A percentile compares a stretch with the other conserved stretches of the same genome.
These are phyloP conservation scores for Xyrauchen texanus DNA, from an alignment of 2,113 vertebrate species.

Conservation along the genomic window DNA sequence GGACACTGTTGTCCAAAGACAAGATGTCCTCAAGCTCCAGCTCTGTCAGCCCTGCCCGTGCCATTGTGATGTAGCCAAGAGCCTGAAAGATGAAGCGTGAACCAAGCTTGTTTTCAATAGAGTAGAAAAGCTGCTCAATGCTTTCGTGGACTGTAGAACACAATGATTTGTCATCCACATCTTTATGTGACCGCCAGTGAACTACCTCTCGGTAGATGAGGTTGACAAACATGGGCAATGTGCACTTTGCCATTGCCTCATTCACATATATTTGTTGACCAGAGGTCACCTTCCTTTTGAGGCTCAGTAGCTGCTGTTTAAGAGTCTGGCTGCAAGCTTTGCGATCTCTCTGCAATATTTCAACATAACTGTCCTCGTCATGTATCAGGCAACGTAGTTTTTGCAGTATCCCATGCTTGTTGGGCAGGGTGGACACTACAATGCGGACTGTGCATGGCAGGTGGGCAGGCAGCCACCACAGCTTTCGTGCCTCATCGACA, in stretches of 20 bases:
- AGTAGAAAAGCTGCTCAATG: conserved; percentile 95
- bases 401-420: conserved; percentile 95
- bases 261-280: conserved; percentile 99
- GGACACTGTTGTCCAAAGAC: conserved; percentile 93
- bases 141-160: conserved; percentile 94
- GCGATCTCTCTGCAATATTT: conserved; percentile 87
- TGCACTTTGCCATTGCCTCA: conserved; percentile 93
- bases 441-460: conserved; percentile 92
- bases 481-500: conserved; percentile 88
- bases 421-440: conserved; percentile 93
- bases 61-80: conserved; percentile 95
- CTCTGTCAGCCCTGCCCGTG: conserved; percentile 91
- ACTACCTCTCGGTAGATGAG: conserved; percentile 94
- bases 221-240: conserved; percentile 97
- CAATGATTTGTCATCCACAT: conserved; percentile 92
- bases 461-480: conserved; percentile 96
- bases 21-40: conserved; percentile 95
- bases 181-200: conserved; percentile 95
- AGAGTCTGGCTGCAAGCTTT: conserved; percentile 97
- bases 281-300: conserved; percentile 96
- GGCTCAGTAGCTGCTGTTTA: conserved; percentile 90
- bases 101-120: conserved; percentile 88
- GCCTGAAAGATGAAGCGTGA: conserved; percentile 88
- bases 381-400: conserved; percentile 91
- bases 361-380: conserved; percentile 88